Base-by-base conservation (phyloP, 2,113 vertebrate genomes). In the Esox niger region DNA sequence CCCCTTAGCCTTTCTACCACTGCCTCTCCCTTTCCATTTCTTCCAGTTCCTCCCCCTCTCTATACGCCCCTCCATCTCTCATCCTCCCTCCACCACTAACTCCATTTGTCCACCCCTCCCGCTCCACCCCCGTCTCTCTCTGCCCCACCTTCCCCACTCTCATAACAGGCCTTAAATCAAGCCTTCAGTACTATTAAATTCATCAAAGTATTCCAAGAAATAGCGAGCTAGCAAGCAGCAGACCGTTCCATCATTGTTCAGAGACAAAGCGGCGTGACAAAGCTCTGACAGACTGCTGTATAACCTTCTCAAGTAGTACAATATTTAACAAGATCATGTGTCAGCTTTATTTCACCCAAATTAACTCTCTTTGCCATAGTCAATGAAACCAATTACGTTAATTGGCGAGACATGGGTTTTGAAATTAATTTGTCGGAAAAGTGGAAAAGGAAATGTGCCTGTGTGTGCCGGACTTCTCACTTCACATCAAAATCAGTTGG, bases 401-500 rank as follows among this genome's bases (percentile, higher is more conserved):
- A 85, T 83, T 69, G 66, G 52, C 47, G 77, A 79, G 69, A 77
- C 59, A 15, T 75, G 68, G 2, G 46, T 31, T 77, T 80, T 82
- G 75, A 82, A 82, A 82, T 86, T 57, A 78, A 85, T 88, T 80
- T 88, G 81, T 86, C 69, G 75, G 66, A 70, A 76, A n/a, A 55
- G 20, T 1, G 30, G 29, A 8, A 57, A 27, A 27, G n/a, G 26
- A 57, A 25, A 43, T 17, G 38, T 17, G 13, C 38, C 13, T 43
- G 3, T 10, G 17, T 17, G 38, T 43, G 38, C 38, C 17, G 38
- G 17, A 43, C 38, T 1, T 4, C 38, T 43, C 38, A 52, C 47
- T 52, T 52, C 47, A 52, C 2, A 52, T 52, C 47, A 8, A 52
- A 52, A 52, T 23, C 47, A 52, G n/a, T n/a, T 52, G 47, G 47